These are phyloP conservation scores for Sus scrofa DNA, from an alignment of 2,113 vertebrate genomes.

Conservation along the genomic window T2T-Sscrofa CM000827.6:65718501-65719000, in stretches of 20 bases:
- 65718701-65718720: background rate
- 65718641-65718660: conserved; percentile 12
- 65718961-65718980: background rate
- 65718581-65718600: background rate
- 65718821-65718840: background rate
- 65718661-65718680: background rate
- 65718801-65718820: background rate
- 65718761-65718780: background rate
- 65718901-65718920: background rate
- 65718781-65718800: background rate
- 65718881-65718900: conserved; percentile 2
- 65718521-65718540: conserved; percentile 22
- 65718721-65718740: background rate
- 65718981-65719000: background rate
- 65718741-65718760: background rate
- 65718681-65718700: conserved; percentile 4
- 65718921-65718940: background rate
- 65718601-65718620: background rate
- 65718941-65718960: background rate
- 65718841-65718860: background rate
- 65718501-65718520: conserved; percentile 5
- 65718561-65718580: conserved; percentile 40
- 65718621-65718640: background rate
- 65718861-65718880: background rate
- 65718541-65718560: background rate